Evolutionary conservation across 2,888 invertebrate genomes (phyloP), one percentile per base, ranked within the genome.

Genomic region (Melieria picta): DNA sequence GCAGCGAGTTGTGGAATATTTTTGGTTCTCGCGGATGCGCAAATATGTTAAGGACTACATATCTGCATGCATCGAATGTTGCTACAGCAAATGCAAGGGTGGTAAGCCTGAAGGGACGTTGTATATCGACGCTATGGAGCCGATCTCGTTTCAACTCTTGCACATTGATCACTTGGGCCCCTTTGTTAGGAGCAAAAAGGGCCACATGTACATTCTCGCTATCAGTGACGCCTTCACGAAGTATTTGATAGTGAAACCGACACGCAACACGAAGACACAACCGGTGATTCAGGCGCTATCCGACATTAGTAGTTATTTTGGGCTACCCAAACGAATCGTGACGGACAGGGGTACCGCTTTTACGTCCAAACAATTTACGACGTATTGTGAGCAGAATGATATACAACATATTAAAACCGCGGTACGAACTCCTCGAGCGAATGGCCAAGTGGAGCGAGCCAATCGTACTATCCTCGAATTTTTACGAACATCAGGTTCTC

Each of bases 291-390:
- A 68, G 11, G 60, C 72, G 0, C 42, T 77, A 43, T 72, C 69
- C 43, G 74, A 79, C 3, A 9, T 78, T 0, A 52, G 71, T 0
- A 58, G 69, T 6, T 76, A 77, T 73, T 81, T 80, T 71, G 80
- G 80, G 2, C 75, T 75, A 9, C 80, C 81, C 7, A 65, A 57
- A 13, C 65, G 76, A 11, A 74, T 82, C 1, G 74, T 82, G 10
- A 76, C 76, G 1, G 79, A 82, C 72, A n/a, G 79, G 46, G 80
- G 69, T 42, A 75, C 72, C 0, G 61, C 70, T 3, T 71, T 50
- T 46, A 68, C 72, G 6, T 68, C 69, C 1, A 79, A n/a, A 72
- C 78, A n/a, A 76, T 79, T 45, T 78, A 75, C 61, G 77, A 72
- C 47, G 11, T 74, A 68, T 50, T 69, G 63, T n/a, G 30, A 63